Percentiles rank a stretch among this genome's conserved stretches.
These are phyloP conservation scores for Stictocephala bisonia DNA, from an alignment of 2,888 invertebrate genomes.

Conservation along the genomic window DNA sequence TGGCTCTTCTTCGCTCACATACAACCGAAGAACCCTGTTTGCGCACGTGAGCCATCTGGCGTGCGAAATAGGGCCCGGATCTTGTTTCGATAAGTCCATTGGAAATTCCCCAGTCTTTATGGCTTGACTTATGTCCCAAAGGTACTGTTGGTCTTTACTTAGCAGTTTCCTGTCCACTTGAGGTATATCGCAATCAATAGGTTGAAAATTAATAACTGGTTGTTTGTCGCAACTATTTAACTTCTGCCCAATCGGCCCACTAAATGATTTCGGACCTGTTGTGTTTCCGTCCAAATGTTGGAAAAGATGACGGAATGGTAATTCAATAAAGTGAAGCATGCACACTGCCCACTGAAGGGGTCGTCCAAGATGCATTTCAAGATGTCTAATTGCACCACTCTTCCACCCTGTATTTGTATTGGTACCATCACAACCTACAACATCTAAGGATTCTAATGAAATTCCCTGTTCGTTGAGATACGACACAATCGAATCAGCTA, in stretches of 20 bases:
- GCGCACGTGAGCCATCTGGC: conserved; percentile 38
- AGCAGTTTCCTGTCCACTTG: conserved; percentile 31
- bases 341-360: conserved; percentile 37
- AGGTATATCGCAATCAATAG: conserved; percentile 42
- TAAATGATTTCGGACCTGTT: conserved; percentile 49
- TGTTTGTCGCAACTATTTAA: conserved; percentile 47
- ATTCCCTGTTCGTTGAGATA: conserved; percentile 21
- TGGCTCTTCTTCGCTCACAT: conserved; percentile 19
- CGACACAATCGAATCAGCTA: conserved; percentile 15
- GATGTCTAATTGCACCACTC: conserved; percentile 33
- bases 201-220: conserved; percentile 45
- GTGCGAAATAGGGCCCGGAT: conserved; percentile 36
- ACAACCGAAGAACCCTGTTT: conserved; percentile 32
- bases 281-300: conserved; percentile 47
- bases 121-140: conserved; percentile 45
- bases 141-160: conserved; percentile 50
- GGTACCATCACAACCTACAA: conserved; percentile 28
- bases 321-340: conserved; percentile 30
- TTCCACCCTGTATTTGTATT: conserved; percentile 32
- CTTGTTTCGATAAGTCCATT: conserved; percentile 34
- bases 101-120: conserved; percentile 43
- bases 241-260: conserved; percentile 47
- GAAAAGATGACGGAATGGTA: conserved; percentile 46
- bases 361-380: conserved; percentile 28
- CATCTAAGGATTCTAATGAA: conserved; percentile 37